Base-by-base conservation (phyloP, 2,797 vertebrate species). In the Centroberyx gerrardi region DNA sequence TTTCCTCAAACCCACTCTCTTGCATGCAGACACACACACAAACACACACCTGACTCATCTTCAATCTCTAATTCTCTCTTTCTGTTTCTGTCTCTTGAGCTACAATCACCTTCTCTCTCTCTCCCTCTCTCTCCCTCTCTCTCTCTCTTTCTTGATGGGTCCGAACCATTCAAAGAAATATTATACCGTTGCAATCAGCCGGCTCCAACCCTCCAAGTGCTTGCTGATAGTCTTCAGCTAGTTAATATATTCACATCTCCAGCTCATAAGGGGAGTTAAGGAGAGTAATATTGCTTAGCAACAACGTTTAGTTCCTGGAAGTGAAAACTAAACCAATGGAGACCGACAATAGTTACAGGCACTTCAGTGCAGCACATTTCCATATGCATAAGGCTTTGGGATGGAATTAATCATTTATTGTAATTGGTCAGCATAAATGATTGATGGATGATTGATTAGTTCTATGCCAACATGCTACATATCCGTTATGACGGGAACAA, bases 1-100 rank as follows among this genome's bases (percentile, higher is more conserved):
- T 82, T 76, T 71, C 49, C 79, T 72, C 42, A 69, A 59, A 63
- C 59, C 49, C 63, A 52, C 33, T 33, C 33, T 33, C 3, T 22
- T 1, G 22, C 71, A 33, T 68, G 78, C 73, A 62, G 52, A 64
- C 55, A 44, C 58, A 58, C 58, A 58, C 51, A 48, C 5, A 40
- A 46, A 15, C 2, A 49, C 3, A 33, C 42, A 65, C 53, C 48
- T 22, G 4, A 51, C 27, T 51, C 44, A 28, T 44, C 42, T 3
- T 8, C 13, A 0, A 2, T 38, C 58, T 60, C 58, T n/a, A 8
- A 18, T 15, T 61, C 58, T 22, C 58, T 55, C 36, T 61, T 36
- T 61, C 59, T 3, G 4, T 33, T 6, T 33, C 31, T 33, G 4
- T 33, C 31, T 67, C 52, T 55, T 56, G 1, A 52, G 14, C 61